A percentile compares a stretch with the other conserved stretches of the same genome.
Conservation (phyloP, 2,797 vertebrate genomes). For the Spinus olivaceus region DNA sequence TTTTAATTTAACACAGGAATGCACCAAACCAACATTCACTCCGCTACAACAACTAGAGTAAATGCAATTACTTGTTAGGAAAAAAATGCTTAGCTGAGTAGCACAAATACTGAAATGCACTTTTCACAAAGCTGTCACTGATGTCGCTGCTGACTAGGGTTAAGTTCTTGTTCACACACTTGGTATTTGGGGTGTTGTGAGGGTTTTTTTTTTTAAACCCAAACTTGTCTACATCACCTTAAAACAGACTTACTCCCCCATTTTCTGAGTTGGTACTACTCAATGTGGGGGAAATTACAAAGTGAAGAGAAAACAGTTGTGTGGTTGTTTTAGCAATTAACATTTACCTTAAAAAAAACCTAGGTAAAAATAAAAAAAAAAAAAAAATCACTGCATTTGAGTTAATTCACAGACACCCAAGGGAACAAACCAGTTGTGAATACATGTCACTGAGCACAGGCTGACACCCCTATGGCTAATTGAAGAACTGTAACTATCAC, state of each 20-base stretch:
- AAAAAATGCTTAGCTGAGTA: background rate
- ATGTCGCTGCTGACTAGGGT: background rate
- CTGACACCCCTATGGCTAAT: background rate
- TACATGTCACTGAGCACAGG: background rate
- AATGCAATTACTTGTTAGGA: background rate
- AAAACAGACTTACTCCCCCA: background rate
- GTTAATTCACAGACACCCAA: background rate
- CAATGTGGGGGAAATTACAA: background rate
- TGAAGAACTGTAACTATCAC: background rate
- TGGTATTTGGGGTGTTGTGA: background rate
- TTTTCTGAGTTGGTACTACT: background rate
- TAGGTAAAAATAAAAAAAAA: background rate
- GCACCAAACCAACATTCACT: background rate
- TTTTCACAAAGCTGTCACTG: background rate
- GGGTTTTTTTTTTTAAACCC: background rate
- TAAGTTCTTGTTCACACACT: background rate
- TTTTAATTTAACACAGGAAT: background rate
- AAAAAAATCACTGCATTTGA: background rate
- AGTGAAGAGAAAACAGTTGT: background rate
- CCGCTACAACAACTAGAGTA: background rate
- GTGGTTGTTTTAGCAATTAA: background rate
- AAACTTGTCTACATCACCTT: background rate
- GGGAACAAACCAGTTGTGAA: background rate
- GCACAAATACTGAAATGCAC: background rate
- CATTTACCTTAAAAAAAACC: background rate